A percentile compares a stretch with the other conserved stretches of the same genome.
These are phyloP conservation scores for Ochropacha duplaris DNA, from an alignment of 2,888 invertebrate species.

Conservation along the genomic window DNA sequence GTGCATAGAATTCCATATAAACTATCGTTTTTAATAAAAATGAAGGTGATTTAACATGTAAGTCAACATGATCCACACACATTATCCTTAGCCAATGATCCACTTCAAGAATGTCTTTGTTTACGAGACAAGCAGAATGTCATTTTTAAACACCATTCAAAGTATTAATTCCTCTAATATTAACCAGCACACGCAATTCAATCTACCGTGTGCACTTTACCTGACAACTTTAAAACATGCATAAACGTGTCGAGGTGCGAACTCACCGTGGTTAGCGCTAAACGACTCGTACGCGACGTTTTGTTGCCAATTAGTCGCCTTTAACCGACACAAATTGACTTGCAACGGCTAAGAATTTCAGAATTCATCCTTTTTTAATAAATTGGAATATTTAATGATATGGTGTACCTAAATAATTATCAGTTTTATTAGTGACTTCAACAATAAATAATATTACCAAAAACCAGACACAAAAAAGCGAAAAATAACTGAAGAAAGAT, in stretches of 20 bases:
- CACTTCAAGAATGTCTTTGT: no score
- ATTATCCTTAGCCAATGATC: no score
- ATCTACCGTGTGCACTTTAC: conserved; percentile 14
- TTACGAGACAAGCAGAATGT: no score
- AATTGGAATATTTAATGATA: neutral
- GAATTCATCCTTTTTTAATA: neutral
- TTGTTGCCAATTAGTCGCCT: conserved; percentile 21
- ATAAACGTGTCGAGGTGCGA: conserved; percentile 20
- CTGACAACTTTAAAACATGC: conserved; percentile 10
- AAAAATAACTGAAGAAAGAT: no score
- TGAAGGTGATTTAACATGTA: no score
- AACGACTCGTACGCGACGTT: conserved; percentile 11
- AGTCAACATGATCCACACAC: no score
- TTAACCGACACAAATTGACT: conserved; percentile 13
- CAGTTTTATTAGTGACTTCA: neutral
- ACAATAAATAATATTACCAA: no score
- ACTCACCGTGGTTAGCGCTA: conserved; percentile 16
- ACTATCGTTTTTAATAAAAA: no score
- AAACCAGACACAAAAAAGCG: no score
- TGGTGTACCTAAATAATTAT: neutral
- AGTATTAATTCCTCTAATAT: no score
- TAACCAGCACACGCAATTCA: conserved; percentile 11
- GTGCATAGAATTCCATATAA: no score
- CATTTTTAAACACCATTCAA: no score
- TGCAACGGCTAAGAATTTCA: conserved; percentile 8